phyloP scores from a whole-genome alignment of 2,888 invertebrate genomes.

The Polymixis flavicincta region DNA sequence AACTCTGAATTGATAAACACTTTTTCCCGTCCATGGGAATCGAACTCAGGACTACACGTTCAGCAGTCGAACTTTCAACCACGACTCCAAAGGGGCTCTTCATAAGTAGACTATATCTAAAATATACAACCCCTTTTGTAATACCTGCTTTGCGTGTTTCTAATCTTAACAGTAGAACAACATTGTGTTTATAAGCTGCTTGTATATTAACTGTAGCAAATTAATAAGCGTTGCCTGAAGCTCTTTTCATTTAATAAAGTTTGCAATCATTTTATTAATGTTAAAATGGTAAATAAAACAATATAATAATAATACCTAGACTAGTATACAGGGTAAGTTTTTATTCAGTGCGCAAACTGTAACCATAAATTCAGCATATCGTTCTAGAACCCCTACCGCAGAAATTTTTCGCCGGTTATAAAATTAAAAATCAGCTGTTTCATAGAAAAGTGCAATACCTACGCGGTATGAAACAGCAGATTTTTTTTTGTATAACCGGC shows the following conservation, averaged over 20 bases:
- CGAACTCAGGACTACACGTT: background rate
- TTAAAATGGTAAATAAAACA: background rate
- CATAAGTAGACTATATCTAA: constrained; percentile 10
- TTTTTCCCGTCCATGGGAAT: background rate
- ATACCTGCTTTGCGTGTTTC: constrained; percentile 20
- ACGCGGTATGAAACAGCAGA: no score
- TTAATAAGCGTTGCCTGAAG: constrained; percentile 22
- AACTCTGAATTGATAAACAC: background rate
- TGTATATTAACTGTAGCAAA: constrained; percentile 25
- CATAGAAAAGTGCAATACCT: no score
- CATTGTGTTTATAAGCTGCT: constrained; percentile 21
- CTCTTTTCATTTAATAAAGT: constrained; percentile 19
- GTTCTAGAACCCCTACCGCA: no score
- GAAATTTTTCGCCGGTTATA: no score
- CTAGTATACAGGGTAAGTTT: no score
- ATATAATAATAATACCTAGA: background rate
- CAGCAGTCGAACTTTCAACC: background rate
- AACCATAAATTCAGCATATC: no score
- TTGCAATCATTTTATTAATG: background rate
- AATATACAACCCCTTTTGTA: constrained; percentile 16
- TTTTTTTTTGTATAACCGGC: no score
- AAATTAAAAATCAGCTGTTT: no score
- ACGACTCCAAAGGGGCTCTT: background rate
- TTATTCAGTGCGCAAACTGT: no score
- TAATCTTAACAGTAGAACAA: constrained; percentile 37